Evolutionary conservation across 2,888 invertebrate genomes (phyloP), one percentile per base, ranked within the genome.

Genomic region (Lasioglossum oenotherae): DNA sequence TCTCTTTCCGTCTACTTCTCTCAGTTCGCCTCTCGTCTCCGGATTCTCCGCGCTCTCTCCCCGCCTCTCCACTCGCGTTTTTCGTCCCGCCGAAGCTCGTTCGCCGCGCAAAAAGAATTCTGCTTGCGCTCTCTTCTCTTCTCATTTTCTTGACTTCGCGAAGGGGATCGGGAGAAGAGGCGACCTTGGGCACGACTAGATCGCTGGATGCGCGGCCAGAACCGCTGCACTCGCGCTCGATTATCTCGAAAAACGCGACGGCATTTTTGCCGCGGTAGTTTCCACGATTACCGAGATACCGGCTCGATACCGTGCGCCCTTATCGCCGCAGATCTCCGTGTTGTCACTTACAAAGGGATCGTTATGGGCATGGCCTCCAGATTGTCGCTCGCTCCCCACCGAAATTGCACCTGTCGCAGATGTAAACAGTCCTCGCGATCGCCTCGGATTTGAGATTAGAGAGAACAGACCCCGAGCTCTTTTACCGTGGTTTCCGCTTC

Each of bases 331-430:
- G 78, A 83, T 80, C 77, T 80, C n/a, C 57, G 64, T 79, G 81
- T 87, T 84, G 87, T 87, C 87, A 46, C 67, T 81, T 49, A 60
- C 74, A 80, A 84, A 84, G 81, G 49, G 69, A 78, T 53, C 60
- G 78, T 78, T 84, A 81, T 87, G 81, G 60, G 38, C 19, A 57
- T n/a, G 38, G 35, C 44, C 73, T 71, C 81, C 64, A 77, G 86
- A 81, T 87, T 84, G 79, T 82, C 44, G 41, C 74, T 35, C 73
- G 49, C 38, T 72, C 71, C 16, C 44, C 74, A 53, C 67, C 79
- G 71, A 72, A 80, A 87, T 81, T 46, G 79, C 87, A 87, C 87
- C 87, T 87, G 87, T 87, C 87, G 87, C 87, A 87, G 87, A 87
- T 87, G 87, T 78, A 84, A 87, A 87, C 81, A 46, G 78, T 31